Evolutionary conservation across 2,113 vertebrate species (phyloP), one percentile per base, ranked within the genome.

Genomic region (Herpetotheres cachinnans): DNA sequence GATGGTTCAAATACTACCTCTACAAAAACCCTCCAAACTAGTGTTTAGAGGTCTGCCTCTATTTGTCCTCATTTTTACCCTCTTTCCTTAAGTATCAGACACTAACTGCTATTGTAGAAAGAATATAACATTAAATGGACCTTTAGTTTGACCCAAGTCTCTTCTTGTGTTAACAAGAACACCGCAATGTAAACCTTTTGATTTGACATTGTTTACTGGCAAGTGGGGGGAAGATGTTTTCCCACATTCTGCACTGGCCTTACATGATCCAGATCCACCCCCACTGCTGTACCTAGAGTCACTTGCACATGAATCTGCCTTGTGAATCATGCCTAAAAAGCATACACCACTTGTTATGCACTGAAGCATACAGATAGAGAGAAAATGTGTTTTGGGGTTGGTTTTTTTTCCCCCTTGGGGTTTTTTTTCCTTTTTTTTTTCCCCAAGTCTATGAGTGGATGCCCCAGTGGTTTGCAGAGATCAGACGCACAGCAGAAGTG

Each of bases 291-390:
- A 88, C 61, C 93, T 80, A 74, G 74, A 92, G 90, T 91, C 90
- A 96, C 94, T 96, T 62, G 90, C 89, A 94, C 90, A 94, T 47
- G 81, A 92, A 69, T 96, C 76, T 95, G 81, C 76, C 81, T 66
- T 91, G 61, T 93, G 86, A 96, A 97, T 97, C 87, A 91, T 93
- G 86, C 66, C 91, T 96, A 81, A 90, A 93, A 90, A 86, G 82
- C 94, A 94, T n/a, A 67, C 44, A n/a, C 42, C 66, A 58, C 88
- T 97, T 87, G 89, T 73, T 71, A 85, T 66, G 91, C 96, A 94
- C 92, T 94, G 87, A 97, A 94, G 87, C 50, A 0, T 93, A 90
- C 34, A 88, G 54, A 88, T 4, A 82, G 78, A 78, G 62, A 92
- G 74, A 94, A 95, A 97, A 95, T 83, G 72, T 85, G 63, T 66